Conservation (phyloP, 2,888 invertebrate species). For the Nomada lathburiana region DNA sequence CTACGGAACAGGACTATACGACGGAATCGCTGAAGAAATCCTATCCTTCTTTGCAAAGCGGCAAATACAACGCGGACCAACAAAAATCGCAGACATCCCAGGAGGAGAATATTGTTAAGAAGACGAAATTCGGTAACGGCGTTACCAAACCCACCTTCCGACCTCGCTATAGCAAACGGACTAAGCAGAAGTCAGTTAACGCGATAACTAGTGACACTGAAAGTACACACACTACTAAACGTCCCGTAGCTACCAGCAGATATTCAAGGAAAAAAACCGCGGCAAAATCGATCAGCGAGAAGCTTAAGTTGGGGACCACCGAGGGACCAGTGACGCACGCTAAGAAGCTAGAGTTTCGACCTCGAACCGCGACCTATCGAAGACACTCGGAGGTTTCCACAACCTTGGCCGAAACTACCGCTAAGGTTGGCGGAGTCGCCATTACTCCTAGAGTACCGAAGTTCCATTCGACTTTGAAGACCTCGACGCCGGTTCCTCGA, state of each 20-base stretch:
- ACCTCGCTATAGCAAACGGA: conserved; percentile 57
- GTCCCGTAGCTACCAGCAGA: conserved; percentile 57
- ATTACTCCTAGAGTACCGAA: conserved; percentile 77
- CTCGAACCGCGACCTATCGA: conserved; percentile 81
- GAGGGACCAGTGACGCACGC: conserved; percentile 41
- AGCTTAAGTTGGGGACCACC: conserved; percentile 25
- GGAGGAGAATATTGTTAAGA: conserved; percentile 7
- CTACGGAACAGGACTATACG: neutral
- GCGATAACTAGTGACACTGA: conserved; percentile 55
- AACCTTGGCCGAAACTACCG: conserved; percentile 55
- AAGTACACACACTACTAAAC: conserved; percentile 31
- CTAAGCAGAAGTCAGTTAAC: conserved; percentile 42
- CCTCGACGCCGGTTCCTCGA: conserved; percentile 63
- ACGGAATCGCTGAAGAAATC: conserved; percentile 26
- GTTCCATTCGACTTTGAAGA: conserved; percentile 66
- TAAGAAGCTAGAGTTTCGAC: conserved; percentile 74
- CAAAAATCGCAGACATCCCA: neutral
- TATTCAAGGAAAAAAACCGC: conserved; percentile 69
- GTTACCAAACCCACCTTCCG: conserved; percentile 40
- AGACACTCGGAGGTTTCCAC: conserved; percentile 78
- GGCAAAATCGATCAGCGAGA: conserved; percentile 48
- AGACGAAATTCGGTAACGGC: conserved; percentile 5
- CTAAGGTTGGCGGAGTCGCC: conserved; percentile 46
- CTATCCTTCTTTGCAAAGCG: conserved; percentile 1
- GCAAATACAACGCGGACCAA: neutral